Base-by-base conservation (phyloP, 2,888 invertebrate genomes). In the Aphidius colemani region DNA sequence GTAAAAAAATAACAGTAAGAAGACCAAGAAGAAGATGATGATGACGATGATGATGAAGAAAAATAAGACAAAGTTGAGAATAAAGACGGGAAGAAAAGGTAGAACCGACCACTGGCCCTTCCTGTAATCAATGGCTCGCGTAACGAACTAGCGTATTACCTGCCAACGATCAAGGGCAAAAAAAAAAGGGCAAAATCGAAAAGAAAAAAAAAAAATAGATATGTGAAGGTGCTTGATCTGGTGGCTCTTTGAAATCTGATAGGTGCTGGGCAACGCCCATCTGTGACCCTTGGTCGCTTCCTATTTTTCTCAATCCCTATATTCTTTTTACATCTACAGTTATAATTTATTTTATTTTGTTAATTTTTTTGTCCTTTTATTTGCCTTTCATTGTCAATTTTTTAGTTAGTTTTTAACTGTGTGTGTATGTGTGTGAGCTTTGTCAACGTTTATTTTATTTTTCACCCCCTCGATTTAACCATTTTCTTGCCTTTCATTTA, bases 241-340 rank as follows among this genome's bases (percentile, higher is more conserved):
- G 64, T 72, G 72, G 67, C 66, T 30, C 45, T 45, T 53, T 72
- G 78, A 78, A 79, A 79, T 78, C 70, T 75, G 78, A 79, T 78
- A 76, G 78, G 76, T 74, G 50, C 60, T 73, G 74, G 78, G 75
- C 78, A 73, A 78, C 78, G 79, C 75, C 78, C 78, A 74, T 72
- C 73, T 74, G 71, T 75, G 74, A 75, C 76, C 75, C 76, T 69
- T 74, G 74, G 69, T 66, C 67, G 71, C 56, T 69, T 49, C 59
- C 44, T 11, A 56, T 53, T 53, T 53, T 59, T 46, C 53, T n/a
- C 41, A 30, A 30, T 30, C 30, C 9, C 13, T 39, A 50, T n/a
- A 3, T 4, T 4, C 4, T 30, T 30, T 30, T 3, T 30, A 13
- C 2, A 13, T 13, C 13, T 30, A 30, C 5, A 0, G 30, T 30